These are phyloP conservation scores for Morinoia aosen DNA, from an alignment of 2,888 invertebrate genomes.

Conservation along the genomic window DNA sequence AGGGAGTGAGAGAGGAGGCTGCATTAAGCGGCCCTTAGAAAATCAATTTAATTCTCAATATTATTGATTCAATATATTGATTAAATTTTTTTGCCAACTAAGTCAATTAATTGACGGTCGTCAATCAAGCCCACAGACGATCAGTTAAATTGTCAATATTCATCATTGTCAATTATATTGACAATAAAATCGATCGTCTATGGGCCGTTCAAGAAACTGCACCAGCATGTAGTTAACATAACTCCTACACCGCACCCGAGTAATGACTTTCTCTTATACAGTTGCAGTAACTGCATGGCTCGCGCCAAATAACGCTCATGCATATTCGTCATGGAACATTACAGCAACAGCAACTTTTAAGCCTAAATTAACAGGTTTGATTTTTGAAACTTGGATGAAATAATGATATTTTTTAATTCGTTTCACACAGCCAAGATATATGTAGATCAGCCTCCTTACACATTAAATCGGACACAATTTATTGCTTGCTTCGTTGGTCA, in stretches of 20 bases:
- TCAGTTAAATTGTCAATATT: too few species aligned
- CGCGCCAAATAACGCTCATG: background rate
- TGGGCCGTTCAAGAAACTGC: too few species aligned
- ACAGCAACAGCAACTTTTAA: background rate
- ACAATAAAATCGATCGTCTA: too few species aligned
- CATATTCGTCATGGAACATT: background rate
- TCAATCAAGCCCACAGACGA: too few species aligned
- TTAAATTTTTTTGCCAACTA: too few species aligned
- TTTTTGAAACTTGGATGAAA: background rate
- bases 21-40: too few species aligned
- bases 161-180: too few species aligned
- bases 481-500: background rate
- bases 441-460: background rate
- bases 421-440: background rate
- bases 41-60: too few species aligned
- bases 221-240: background rate
- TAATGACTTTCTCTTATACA: background rate
- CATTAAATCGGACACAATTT: background rate
- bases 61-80: too few species aligned
- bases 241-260: background rate
- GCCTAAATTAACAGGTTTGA: background rate
- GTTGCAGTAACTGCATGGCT: background rate
- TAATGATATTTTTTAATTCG: background rate
- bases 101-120: too few species aligned
- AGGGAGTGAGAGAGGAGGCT: background rate